These are phyloP conservation scores for Drosophila novamexicana DNA, from an alignment of 1,140 invertebrate genomes.

Conservation along the genomic window DNA sequence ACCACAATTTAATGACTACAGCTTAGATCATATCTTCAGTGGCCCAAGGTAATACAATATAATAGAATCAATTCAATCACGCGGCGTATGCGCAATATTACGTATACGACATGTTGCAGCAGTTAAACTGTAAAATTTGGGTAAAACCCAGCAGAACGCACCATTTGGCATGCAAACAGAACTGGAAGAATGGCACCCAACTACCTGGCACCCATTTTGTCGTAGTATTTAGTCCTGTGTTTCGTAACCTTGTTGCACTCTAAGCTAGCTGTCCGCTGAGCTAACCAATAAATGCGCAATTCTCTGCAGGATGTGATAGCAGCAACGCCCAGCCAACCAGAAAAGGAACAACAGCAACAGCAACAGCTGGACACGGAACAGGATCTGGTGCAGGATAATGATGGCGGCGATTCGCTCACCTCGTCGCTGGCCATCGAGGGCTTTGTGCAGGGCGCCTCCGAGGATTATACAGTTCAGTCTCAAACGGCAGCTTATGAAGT, in stretches of 20 bases:
- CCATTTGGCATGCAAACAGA: conserved; percentile 5
- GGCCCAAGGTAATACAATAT: neutral
- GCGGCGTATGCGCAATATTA: conserved; percentile 63
- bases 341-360: conserved; percentile 7
- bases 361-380: conserved; percentile 37
- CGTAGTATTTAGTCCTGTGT: conserved; percentile 40
- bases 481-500: conserved; percentile 84
- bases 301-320: conserved; percentile 70
- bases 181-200: conserved; percentile 6
- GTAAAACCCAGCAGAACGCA: neutral
- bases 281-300: conserved; percentile 37
- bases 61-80: neutral
- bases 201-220: conserved; percentile 8
- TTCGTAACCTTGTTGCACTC: conserved; percentile 20
- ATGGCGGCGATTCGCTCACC: conserved; percentile 73
- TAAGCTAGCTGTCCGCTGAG: conserved; percentile 25
- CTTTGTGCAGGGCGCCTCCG: conserved; percentile 87
- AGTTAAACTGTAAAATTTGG: neutral
- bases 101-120: conserved; percentile 34
- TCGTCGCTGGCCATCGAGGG: conserved; percentile 86
- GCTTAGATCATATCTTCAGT: conserved; percentile 27
- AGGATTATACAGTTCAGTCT: conserved; percentile 85
- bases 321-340: conserved; percentile 19
- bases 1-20: conserved; percentile 31
- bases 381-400: conserved; percentile 60